These are phyloP conservation scores for Imbricaverruca yamaguchii DNA, from an alignment of 2,888 invertebrate genomes.

Conservation along the genomic window DNA sequence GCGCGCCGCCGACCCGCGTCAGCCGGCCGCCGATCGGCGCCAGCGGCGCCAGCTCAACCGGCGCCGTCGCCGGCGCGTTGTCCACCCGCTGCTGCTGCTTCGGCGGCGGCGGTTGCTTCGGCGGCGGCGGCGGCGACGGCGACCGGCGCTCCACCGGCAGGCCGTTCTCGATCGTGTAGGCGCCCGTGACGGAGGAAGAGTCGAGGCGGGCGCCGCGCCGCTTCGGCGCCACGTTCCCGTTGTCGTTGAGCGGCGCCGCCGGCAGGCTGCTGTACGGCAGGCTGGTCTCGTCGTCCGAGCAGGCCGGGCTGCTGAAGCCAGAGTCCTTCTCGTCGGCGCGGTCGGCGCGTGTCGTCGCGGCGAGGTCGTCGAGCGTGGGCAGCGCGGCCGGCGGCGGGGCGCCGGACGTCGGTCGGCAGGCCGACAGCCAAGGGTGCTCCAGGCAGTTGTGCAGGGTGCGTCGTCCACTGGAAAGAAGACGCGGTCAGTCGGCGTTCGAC, in stretches of 20 bases:
- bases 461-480: slow-evolving; percentile 45
- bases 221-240: background rate
- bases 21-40: no score
- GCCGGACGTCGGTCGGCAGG: slow-evolving; percentile 38
- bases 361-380: background rate
- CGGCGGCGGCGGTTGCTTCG: background rate
- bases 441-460: slow-evolving; percentile 53
- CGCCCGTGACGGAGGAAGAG: background rate
- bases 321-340: background rate
- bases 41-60: no score
- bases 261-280: background rate
- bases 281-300: slow-evolving; percentile 6
- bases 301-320: slow-evolving; percentile 9
- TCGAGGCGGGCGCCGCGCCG: background rate
- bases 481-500: background rate
- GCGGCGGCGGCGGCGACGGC: background rate
- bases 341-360: no score
- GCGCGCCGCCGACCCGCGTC: background rate
- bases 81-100: background rate
- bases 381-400: background rate
- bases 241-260: background rate
- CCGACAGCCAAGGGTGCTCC: slow-evolving; percentile 50
- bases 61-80: background rate
- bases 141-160: background rate
- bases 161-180: slow-evolving; percentile 6